phyloP scores from a whole-genome alignment of 2,797 vertebrate genomes.

The Coreius guichenoti region DNA sequence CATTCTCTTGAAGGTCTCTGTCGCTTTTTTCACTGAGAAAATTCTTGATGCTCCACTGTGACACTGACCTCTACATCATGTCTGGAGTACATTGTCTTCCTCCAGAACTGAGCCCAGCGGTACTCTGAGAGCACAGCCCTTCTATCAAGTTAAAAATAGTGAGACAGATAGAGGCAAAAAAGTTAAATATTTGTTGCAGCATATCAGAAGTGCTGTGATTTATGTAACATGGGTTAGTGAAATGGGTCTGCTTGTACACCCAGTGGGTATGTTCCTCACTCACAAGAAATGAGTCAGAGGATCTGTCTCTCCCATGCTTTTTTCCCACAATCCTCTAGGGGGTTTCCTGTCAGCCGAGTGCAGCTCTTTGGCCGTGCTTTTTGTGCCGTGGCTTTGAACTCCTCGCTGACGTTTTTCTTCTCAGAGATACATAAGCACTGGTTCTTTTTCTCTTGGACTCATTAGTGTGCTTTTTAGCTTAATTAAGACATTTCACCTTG shows the following conservation, averaged over 20 bases:
- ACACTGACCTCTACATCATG: slow-evolving; percentile 20
- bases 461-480: slow-evolving; percentile 69
- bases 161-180: slow-evolving; percentile 64
- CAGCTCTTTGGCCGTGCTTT: slow-evolving; percentile 51
- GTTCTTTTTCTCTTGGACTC: slow-evolving; percentile 36
- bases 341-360: slow-evolving; percentile 46
- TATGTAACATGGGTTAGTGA: slow-evolving; percentile 71
- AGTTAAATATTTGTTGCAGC: slow-evolving; percentile 73
- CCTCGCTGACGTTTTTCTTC: slow-evolving; percentile 69
- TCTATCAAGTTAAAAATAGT: slow-evolving; percentile 55
- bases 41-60: slow-evolving; percentile 9
- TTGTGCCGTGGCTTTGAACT: slow-evolving; percentile 70
- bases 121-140: slow-evolving; percentile 29
- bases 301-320: slow-evolving; percentile 56
- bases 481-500: slow-evolving; percentile 80
- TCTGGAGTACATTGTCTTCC: slow-evolving; percentile 41
- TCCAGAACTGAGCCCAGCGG: slow-evolving; percentile 2
- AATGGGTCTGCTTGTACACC: slow-evolving; percentile 69
- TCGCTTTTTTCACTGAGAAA: not conserved
- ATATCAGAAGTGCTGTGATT: slow-evolving; percentile 71
- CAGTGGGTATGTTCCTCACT: slow-evolving; percentile 64
- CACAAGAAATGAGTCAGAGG: slow-evolving; percentile 46
- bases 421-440: slow-evolving; percentile 65
- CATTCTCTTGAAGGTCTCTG: slow-evolving; percentile 18
- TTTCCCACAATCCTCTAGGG: slow-evolving; percentile 55